Percentiles rank a stretch among this genome's conserved stretches.
These are phyloP conservation scores for Crocuta crocuta DNA, from an alignment of 2,113 vertebrate species.

Conservation along the genomic window DNA sequence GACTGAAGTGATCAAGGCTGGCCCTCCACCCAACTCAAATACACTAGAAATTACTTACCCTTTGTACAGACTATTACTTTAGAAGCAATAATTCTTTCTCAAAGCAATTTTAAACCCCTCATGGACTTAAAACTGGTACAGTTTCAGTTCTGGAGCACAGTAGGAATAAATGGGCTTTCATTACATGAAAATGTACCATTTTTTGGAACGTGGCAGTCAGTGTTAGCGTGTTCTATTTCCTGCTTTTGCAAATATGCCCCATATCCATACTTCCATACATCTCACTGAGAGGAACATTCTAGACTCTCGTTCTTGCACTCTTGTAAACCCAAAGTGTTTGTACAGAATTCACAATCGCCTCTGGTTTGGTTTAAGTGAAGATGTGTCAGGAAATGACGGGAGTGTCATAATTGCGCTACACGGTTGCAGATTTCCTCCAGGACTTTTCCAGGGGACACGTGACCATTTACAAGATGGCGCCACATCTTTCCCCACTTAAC, in stretches of 20 bases:
- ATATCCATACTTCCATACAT: accelerated
- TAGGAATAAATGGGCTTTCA: not conserved
- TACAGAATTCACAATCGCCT: accelerated
- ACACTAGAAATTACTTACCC: too few relatives aligned
- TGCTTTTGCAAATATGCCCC: too few relatives aligned
- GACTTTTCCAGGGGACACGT: too few relatives aligned
- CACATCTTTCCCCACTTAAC: accelerated
- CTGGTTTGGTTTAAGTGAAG: accelerated
- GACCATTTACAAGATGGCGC: accelerated
- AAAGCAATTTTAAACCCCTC: not conserved
- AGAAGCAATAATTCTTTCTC: not conserved
- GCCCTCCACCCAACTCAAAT: too few relatives aligned
- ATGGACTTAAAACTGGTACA: too few relatives aligned
- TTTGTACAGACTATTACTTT: not conserved
- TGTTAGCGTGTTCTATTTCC: too few relatives aligned
- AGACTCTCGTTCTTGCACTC: accelerated
- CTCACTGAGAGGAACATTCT: not conserved
- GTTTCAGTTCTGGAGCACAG: not conserved
- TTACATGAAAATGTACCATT: not conserved
- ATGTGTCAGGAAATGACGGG: accelerated
- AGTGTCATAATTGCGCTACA: accelerated
- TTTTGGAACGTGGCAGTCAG: not conserved
- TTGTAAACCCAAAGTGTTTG: not conserved
- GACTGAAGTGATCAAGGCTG: not conserved
- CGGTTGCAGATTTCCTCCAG: accelerated